phyloP scores from a whole-genome alignment of 1,140 invertebrate genomes.

The Helicoverpa zea region DNA sequence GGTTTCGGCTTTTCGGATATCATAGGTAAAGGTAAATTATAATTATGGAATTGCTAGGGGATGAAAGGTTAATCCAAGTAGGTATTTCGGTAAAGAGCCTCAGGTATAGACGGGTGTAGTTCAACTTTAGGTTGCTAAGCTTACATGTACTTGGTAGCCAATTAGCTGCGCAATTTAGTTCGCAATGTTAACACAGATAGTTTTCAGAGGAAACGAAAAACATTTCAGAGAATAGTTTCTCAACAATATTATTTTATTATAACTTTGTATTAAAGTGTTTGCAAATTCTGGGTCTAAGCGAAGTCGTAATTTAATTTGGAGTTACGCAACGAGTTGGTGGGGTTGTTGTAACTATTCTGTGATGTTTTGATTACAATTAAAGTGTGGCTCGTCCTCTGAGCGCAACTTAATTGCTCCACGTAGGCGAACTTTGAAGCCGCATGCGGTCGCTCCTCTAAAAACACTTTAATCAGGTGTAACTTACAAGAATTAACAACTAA shows the following conservation, averaged over 20 bases:
- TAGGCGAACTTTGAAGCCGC: constrained; percentile 31
- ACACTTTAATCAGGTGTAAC: constrained; percentile 42
- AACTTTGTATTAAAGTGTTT: constrained; percentile 18
- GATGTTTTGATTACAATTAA: constrained; percentile 68
- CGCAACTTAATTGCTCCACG: constrained; percentile 61
- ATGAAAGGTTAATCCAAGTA: not conserved
- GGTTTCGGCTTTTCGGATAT: constrained; percentile 4
- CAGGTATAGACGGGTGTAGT: not conserved
- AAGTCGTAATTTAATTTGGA: constrained; percentile 61
- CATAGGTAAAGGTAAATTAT: constrained; percentile 5
- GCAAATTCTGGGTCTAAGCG: constrained; percentile 38
- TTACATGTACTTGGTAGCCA: not conserved
- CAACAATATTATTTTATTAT: constrained; percentile 27
- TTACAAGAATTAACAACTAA: constrained; percentile 33
- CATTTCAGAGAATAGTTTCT: constrained; percentile 5
- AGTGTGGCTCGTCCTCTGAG: constrained; percentile 58
- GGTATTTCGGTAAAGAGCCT: not conserved
- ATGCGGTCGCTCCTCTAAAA: constrained; percentile 24
- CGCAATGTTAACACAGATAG: not conserved
- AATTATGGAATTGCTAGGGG: not conserved
- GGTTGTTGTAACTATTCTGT: constrained; percentile 56
- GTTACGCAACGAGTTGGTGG: constrained; percentile 48
- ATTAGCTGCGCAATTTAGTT: not conserved
- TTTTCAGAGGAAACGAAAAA: constrained; percentile 28
- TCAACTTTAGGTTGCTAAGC: not conserved